Evolutionary conservation across 2,797 vertebrate species (phyloP), one percentile per base, ranked within the genome.

Genomic region (Caiman crocodilus): DNA sequence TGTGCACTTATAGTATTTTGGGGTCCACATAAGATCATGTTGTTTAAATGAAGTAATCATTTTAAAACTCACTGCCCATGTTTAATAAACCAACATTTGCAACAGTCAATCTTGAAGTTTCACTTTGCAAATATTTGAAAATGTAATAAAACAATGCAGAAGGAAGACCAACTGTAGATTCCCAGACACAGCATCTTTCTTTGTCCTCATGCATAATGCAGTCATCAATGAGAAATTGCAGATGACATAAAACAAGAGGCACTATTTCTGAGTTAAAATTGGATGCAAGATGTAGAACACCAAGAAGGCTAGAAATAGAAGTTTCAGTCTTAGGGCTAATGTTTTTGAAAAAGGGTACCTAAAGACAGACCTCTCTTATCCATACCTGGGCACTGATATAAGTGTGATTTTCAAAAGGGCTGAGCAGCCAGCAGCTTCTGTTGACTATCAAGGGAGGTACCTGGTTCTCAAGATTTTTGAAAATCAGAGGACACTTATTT

Each of bases 21-120:
- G 71, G 90, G 85, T 32, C 23, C n/a, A 86, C 79, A 89, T 95
- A 96, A 96, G 84, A 90, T 82, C 86, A 94, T 77, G 65, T 13
- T 35, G 82, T 94, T 97, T 96, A 96, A 90, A 79, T 83, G 82
- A 97, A 96, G 93, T 85, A 87, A 93, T 82, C 15, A 0, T 94
- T 87, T 91, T 79, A 73, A 75, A 1, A 2, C 75, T 76, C 28
- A 84, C 89, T 96, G 92, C 82, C 50, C 79, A 88, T 0, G 0
- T 73, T 71, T 74, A 84, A 75, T 94, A 96, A 92, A 11, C 42
- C 42, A 50, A 50, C 42, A 50, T 50, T 93, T 94, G 91, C 94
- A 71, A 88, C 93, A 87, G 80, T 89, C 77, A 23, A 32, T 93
- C 28, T 86, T 57, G 14, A 65, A 65, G 91, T 93, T 94, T 65